These are phyloP conservation scores for Metopia argyrocephala DNA, from an alignment of 2,888 invertebrate species.

Conservation along the genomic window DNA sequence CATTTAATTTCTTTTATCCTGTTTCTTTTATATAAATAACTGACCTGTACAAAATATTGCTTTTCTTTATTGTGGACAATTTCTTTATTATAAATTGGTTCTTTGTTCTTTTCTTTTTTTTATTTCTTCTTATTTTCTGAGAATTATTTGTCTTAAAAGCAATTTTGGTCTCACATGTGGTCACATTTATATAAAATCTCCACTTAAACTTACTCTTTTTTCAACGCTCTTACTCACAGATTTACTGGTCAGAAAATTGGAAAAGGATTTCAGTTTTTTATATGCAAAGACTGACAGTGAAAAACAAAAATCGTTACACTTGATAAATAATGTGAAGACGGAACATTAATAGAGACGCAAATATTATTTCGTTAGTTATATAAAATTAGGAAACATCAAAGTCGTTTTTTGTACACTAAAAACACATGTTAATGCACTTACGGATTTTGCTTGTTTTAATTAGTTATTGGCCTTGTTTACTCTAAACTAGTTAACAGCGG, in stretches of 20 bases:
- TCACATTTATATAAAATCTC: conserved; percentile 33
- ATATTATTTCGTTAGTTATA: too few relatives aligned
- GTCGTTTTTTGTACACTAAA: too few relatives aligned
- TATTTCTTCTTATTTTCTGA: conserved; percentile 2
- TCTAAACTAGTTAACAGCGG: too few relatives aligned
- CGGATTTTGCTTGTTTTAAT: too few relatives aligned
- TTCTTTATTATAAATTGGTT: neutral
- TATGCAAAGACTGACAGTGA: conserved; percentile 33
- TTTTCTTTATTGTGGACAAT: neutral
- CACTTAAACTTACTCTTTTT: conserved; percentile 19
- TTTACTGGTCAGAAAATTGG: neutral
- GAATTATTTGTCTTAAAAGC: conserved; percentile 50
- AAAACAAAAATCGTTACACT: conserved; percentile 19
- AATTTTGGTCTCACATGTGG: conserved; percentile 54
- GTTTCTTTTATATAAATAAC: conserved; percentile 7
- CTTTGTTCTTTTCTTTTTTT: conserved; percentile 6
- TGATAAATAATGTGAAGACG: too few relatives aligned
- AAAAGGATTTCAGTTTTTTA: conserved; percentile 5
- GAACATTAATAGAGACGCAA: too few relatives aligned
- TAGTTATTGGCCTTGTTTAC: too few relatives aligned
- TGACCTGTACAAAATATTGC: conserved; percentile 47
- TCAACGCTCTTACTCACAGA: conserved; percentile 31
- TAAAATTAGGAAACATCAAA: too few relatives aligned
- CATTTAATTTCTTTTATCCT: neutral
- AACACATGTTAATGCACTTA: too few relatives aligned